These are phyloP conservation scores for Heterochromis multidens DNA, from an alignment of 2,113 vertebrate genomes.

Conservation along the genomic window DNA sequence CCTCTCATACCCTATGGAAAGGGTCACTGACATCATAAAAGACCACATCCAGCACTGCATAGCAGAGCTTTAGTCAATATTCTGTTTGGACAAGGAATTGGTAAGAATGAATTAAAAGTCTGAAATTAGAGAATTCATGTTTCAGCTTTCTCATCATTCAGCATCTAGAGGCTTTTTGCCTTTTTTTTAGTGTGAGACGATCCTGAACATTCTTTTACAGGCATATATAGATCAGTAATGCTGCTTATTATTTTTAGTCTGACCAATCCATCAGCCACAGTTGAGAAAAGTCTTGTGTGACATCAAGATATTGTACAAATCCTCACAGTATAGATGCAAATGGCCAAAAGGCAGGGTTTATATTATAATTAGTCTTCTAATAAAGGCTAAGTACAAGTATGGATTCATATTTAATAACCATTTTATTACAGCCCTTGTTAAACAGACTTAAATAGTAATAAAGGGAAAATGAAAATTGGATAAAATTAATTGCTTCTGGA, in stretches of 20 bases:
- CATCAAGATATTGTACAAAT: background rate
- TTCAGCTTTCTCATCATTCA: background rate
- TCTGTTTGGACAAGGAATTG: background rate
- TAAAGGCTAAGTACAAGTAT: background rate
- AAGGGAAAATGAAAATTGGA: background rate
- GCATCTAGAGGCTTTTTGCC: background rate
- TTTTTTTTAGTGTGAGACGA: background rate
- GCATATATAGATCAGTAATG: constrained; percentile 24
- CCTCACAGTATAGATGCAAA: background rate
- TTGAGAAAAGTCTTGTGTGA: background rate
- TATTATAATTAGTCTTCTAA: background rate
- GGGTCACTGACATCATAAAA: background rate
- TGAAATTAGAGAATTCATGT: background rate
- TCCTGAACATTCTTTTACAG: constrained; percentile 30
- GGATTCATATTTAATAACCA: background rate
- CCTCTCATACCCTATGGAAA: background rate
- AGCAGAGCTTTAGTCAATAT: background rate
- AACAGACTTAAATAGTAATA: background rate
- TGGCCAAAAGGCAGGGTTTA: constrained; percentile 4
- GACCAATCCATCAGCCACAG: constrained; percentile 27
- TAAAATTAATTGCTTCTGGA: background rate
- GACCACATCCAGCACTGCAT: background rate
- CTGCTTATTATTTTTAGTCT: constrained; percentile 15
- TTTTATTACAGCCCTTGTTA: background rate
- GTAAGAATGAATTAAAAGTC: background rate